Base-by-base conservation (phyloP, 1,140 invertebrate species). In the Trichogramma pretiosum region DNA sequence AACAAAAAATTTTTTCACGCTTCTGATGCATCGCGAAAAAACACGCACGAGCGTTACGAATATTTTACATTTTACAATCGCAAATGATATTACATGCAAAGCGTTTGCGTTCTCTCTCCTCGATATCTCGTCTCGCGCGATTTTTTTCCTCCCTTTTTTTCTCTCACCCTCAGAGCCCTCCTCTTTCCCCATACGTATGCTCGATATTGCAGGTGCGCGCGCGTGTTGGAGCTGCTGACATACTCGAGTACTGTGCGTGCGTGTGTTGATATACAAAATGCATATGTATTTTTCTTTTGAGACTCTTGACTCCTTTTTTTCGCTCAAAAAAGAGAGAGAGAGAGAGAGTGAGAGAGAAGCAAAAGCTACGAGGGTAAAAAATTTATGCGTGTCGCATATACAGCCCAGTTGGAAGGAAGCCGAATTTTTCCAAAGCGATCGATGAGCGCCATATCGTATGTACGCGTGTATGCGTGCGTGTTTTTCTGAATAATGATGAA, bases 1-100 rank as follows among this genome's bases (percentile, higher is more conserved):
- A 54, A 54, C 55, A 55, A 21, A 57, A 47, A 56, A 50, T 46
- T 34, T 42, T 42, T 11, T 28, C 24, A 11, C 5, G 24, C 24
- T 11, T 28, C 5, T 7, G 24, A 28, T 7, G 11, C 5, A 28
- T 11, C 5, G 24, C 5, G 24, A 28, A 28, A 28, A 11, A 28
- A 11, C 11, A 28, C 5, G 24, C 5, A 11, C 5, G 24, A 28
- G 11, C 34, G 44, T 45, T 43, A 49, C 48, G 54, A 54, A 57
- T 61, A 55, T 60, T 68, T 68, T 67, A 58, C 61, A 62, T 68
- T 64, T 67, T 65, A 67, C 61, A 68, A 67, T 62, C 52, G 62
- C 57, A 65, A 65, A 62, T 48, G 61, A 62, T 62, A 62, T 67
- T 67, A 68, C 63, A n/a, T n/a, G 65, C 61, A 66, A 68, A 66